Evolutionary conservation across 2,797 vertebrate genomes (phyloP), one percentile per base, ranked within the genome.

Genomic region (Benthosema pterotum): DNA sequence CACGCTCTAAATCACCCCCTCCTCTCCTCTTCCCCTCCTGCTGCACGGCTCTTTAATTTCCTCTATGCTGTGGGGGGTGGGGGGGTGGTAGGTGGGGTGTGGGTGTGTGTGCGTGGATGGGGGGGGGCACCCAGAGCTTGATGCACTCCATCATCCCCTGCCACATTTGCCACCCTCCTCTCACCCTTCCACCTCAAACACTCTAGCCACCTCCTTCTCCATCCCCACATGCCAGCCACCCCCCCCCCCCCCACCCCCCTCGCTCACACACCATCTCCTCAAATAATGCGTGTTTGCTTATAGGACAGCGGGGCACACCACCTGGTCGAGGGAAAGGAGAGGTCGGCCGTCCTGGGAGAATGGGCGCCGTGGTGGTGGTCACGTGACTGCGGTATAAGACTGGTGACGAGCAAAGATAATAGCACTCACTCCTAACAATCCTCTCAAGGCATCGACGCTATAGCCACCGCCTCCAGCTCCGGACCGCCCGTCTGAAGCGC

Each of bases 41-140:
- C 82, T 88, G 77, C 79, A 88, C 75, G 79, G 88, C 86, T 90
- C 91, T 93, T 93, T 93, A 92, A 94, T 93, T 93, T 93, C 91
- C 91, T 91, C 82, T 82, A 73, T 89, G 87, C 89, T 76, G 84
- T 83, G 81, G 90, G 91, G 91, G 86, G 80, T 78, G 75, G 75
- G 81, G 79, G 80, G 61, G 71, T n/a, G n/a, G 57, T 52, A 72
- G 71, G 65, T 60, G 69, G 47, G 68, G 65, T 71, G 67, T 57
- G 53, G 65, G 78, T 75, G 82, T 63, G 72, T 61, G 51, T 5
- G 28, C 5, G 28, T 32, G 63, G 62, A 60, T 52, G 46, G 49
- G 19, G 46, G 42, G 49, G 32, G 52, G 70, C 78, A 67, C 58
- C 51, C 51, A 58, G 82, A 88, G 83, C 80, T 85, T 81, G 85